These are phyloP conservation scores for Venustaconcha ellipsiformis DNA, from an alignment of 1,140 invertebrate genomes.

Conservation along the genomic window DNA sequence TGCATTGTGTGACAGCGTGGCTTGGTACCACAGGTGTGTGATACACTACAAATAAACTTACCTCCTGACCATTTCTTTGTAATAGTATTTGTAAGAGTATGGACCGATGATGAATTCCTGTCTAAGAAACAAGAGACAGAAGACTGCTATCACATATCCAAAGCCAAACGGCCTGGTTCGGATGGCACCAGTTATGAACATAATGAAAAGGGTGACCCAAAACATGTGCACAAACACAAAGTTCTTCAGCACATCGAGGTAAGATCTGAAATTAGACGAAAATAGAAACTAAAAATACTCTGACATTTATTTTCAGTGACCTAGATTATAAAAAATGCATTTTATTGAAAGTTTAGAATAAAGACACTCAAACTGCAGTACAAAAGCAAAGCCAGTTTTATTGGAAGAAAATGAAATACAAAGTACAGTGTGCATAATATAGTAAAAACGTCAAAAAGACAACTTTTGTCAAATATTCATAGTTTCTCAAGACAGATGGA, in stretches of 20 bases:
- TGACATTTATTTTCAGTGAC: no score
- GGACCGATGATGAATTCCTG: conserved; percentile 94
- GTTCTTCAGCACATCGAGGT: conserved; percentile 77
- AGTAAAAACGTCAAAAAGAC: no score
- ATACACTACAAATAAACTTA: conserved; percentile 66
- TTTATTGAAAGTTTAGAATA: no score
- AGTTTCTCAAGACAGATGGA: no score
- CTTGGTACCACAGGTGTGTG: no score
- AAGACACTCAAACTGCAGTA: no score
- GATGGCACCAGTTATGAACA: conserved; percentile 94
- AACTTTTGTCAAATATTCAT: no score
- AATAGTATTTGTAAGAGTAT: conserved; percentile 64
- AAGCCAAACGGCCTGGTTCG: conserved; percentile 94
- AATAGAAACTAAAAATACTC: conserved; percentile 2
- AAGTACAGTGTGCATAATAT: no score
- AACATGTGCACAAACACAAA: conserved; percentile 87
- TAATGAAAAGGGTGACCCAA: conserved; percentile 94
- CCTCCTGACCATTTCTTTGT: conserved; percentile 86
- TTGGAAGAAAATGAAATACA: no score
- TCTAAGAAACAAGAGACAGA: conserved; percentile 97
- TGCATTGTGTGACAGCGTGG: no score
- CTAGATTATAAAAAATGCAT: no score
- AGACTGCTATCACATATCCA: conserved; percentile 95
- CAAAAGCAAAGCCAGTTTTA: no score
- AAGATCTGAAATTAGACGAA: conserved; percentile 48